Evolutionary conservation across 2,113 vertebrate species (phyloP).

Genomic region (Bos indicus): DNA sequence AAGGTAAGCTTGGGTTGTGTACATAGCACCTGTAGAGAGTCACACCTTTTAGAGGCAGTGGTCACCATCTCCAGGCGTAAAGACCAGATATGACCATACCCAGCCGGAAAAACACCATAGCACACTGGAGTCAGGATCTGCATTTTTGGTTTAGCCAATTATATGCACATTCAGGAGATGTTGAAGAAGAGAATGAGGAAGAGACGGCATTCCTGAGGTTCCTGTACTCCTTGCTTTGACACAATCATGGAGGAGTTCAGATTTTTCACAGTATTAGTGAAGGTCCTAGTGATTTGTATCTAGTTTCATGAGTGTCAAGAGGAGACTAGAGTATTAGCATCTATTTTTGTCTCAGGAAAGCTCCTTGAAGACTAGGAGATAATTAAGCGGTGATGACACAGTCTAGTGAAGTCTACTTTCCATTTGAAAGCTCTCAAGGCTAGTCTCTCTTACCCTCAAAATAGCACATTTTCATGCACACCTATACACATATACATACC

Average conservation of each 20-base stretch:
- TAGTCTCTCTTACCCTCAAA: background rate
- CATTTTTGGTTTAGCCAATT: background rate
- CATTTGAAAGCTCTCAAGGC: background rate
- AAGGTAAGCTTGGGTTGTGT: background rate
- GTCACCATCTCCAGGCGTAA: background rate
- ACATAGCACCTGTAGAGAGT: background rate
- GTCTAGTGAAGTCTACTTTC: background rate
- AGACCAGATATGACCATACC: too few relatives aligned
- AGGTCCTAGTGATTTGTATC: background rate
- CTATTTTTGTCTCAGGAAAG: background rate
- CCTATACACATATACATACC: background rate
- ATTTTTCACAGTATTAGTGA: background rate
- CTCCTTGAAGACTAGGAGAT: background rate
- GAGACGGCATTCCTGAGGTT: background rate
- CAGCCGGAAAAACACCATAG: background rate
- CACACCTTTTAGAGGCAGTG: background rate
- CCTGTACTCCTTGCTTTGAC: background rate
- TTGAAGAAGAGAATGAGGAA: background rate
- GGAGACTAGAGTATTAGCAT: background rate
- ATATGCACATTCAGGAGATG: background rate
- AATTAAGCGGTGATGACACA: background rate
- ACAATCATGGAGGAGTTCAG: background rate
- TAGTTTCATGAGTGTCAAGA: background rate
- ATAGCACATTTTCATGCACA: background rate
- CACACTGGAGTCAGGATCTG: background rate